These are phyloP conservation scores for Drosophila mojavensis DNA, from an alignment of 1,140 invertebrate species.

Conservation along the genomic window DNA sequence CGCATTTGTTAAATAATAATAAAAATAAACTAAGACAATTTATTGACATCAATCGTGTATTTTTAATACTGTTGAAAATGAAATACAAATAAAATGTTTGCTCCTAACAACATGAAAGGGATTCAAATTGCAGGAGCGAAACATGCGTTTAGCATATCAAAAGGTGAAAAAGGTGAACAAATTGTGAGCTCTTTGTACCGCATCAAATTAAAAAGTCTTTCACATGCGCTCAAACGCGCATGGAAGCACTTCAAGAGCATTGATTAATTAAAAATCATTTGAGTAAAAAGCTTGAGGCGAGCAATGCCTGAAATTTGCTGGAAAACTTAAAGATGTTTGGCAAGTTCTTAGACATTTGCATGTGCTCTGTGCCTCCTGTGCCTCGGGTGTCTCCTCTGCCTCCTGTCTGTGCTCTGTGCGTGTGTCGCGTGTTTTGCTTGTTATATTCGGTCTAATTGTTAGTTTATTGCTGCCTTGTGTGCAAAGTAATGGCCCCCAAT, in stretches of 20 bases:
- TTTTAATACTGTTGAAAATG: no score
- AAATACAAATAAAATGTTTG: no score
- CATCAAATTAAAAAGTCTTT: constrained; percentile 14
- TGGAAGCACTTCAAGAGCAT: constrained; percentile 18
- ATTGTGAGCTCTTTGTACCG: not conserved
- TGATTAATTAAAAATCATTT: constrained; percentile 17
- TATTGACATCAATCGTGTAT: no score
- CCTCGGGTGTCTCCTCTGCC: no score
- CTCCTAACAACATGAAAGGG: no score
- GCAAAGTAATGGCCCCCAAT: constrained; percentile 27
- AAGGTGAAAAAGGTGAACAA: not conserved
- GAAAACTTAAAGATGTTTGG: constrained; percentile 2
- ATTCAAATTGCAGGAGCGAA: no score
- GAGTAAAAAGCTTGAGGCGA: not conserved
- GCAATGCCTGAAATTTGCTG: not conserved
- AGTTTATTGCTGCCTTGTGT: constrained; percentile 59
- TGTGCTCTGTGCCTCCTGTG: not conserved
- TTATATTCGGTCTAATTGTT: constrained; percentile 61
- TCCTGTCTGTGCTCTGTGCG: constrained; percentile 21
- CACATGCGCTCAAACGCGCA: not conserved
- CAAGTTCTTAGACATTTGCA: constrained; percentile 5
- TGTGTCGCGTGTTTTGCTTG: constrained; percentile 41
- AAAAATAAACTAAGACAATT: no score
- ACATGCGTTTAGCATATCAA: not conserved
- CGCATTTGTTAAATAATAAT: no score